Conservation (phyloP, 2,797 vertebrate species). For the Hephaestus fuliginosus region DNA sequence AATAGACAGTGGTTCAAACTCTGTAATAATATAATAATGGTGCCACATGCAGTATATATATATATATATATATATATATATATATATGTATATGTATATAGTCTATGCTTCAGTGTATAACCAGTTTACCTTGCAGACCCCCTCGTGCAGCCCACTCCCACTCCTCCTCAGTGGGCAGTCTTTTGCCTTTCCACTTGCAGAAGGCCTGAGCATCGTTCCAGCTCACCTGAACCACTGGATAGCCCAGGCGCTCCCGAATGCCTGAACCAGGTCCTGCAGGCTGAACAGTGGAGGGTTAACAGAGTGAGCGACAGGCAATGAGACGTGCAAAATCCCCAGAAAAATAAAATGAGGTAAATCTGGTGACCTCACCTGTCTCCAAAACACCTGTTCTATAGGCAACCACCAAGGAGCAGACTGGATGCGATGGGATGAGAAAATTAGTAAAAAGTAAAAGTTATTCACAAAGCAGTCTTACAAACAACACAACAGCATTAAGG, state of each 20-base stretch:
- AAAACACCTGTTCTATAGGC: conserved; percentile 92
- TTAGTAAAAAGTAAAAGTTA: neutral
- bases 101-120: neutral
- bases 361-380: conserved; percentile 91
- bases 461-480: neutral
- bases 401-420: conserved; percentile 98
- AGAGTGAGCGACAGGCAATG: neutral
- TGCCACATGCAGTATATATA: neutral
- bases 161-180: conserved; percentile 92
- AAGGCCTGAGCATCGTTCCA: conserved; percentile 94
- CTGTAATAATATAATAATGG: neutral
- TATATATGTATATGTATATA: too few relatives aligned
- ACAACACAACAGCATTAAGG: too few relatives aligned
- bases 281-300: conserved; percentile 68
- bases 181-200: conserved; percentile 91
- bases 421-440: neutral
- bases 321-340: neutral
- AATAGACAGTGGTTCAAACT: neutral
- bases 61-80: too few relatives aligned
- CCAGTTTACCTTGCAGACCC: conserved; percentile 88
- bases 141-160: conserved; percentile 97
- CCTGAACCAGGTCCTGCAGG: conserved; percentile 93
- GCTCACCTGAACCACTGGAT: conserved; percentile 96
- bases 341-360: neutral
- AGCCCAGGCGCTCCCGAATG: conserved; percentile 89